Percentiles rank a stretch among this genome's conserved stretches.
Evolutionary conservation across 2,797 vertebrate species (phyloP).

Genomic region (Carapus acus): DNA sequence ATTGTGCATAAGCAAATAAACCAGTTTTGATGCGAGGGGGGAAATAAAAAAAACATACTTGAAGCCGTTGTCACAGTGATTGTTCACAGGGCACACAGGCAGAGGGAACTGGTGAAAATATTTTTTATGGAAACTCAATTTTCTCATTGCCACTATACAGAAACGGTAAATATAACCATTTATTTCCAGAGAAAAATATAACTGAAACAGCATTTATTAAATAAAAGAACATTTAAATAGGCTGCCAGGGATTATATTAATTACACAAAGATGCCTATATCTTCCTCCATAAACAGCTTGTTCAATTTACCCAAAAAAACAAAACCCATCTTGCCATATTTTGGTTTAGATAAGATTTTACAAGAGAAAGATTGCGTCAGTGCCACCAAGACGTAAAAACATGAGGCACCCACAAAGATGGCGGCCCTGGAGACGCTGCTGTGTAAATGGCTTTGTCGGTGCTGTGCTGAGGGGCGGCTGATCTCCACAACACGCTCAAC

Average conservation of each 20-base stretch:
- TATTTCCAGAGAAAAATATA: neutral
- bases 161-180: too few species aligned
- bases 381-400: constrained; percentile 32
- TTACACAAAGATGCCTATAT: constrained; percentile 26
- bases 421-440: constrained; percentile 40
- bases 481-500: constrained; percentile 20
- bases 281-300: constrained; percentile 58
- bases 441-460: constrained; percentile 31
- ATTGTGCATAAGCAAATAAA: too few species aligned
- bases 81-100: neutral
- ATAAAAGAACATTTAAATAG: too few species aligned
- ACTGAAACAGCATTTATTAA: neutral
- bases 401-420: constrained; percentile 37
- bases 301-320: constrained; percentile 56
- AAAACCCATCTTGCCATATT: constrained; percentile 21
- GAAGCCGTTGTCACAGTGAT: constrained; percentile 1
- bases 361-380: constrained; percentile 30
- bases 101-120: neutral
- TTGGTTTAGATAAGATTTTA: constrained; percentile 30
- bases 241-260: neutral
- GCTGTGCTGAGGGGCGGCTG: constrained; percentile 29
- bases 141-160: neutral
- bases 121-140: neutral
- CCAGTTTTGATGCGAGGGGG: too few species aligned
- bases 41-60: too few species aligned